Base-by-base conservation (phyloP, 2,113 vertebrate species). In the Microcebus murinus region DNA sequence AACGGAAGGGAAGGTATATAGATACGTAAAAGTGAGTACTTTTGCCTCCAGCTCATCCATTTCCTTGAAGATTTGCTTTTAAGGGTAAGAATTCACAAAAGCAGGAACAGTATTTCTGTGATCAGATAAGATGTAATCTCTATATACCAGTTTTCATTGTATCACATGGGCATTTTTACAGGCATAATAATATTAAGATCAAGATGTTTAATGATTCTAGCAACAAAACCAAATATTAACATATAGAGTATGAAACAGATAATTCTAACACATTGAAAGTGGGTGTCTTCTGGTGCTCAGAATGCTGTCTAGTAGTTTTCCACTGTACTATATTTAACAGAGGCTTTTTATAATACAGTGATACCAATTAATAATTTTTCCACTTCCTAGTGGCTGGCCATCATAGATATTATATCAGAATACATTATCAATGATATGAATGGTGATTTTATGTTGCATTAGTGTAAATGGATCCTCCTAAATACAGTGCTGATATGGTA, bases 301-400 rank as follows among this genome's bases (percentile, higher is more conserved):
- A 94, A 92, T 71, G 71, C 31, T 84, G 39, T 52, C 42, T 86
- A 42, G 76, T 95, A 97, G 68, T 96, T 97, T 98, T 97, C 85
- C 94, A 93, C 86, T 73, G 45, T 34, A 65, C 82, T 96, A 27
- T 96, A 87, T 97, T 96, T 97, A 95, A 94, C 92, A 94, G 55
- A 95, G 52, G 31, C 74, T 94, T 96, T 96, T 96, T 90, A 48
- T 94, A 97, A 92, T 94, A 81, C 70, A 73, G 42, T 45, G 12
- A 95, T 90, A 68, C 77, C 79, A 96, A 91, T 96, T 97, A 97
- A 90, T 96, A 85, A 95, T 96, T 96, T 96, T 95, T 82, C 91
- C 27, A 89, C 74, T 96, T 91, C 63, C 63, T 42, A 25, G 39
- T 84, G 79, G 31, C 65, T 94, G 57, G 55, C 39, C 59, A 81